Base-by-base conservation (phyloP, 1,140 invertebrate genomes). In the Euura lappo region DNA sequence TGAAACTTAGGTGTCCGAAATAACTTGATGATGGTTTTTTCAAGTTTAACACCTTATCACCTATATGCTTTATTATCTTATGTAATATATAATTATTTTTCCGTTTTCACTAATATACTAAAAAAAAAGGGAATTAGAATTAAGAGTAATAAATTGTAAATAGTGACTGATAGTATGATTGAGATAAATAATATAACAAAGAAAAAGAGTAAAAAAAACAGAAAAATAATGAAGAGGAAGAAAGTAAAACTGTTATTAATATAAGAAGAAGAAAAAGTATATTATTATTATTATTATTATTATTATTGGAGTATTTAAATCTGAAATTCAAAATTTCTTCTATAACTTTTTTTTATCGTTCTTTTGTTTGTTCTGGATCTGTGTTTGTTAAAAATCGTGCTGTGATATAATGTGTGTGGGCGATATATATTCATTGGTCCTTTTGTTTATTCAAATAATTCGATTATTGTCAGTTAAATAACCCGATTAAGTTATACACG, bases 361-460 rank as follows among this genome's bases (percentile, higher is more conserved):
- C n/a, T n/a, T n/a, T 65, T 47, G 70, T 78, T 76, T 74, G 69
- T 8, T 78, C 75, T 66, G 71, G 77, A 76, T 77, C 71, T 75
- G 79, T 76, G 77, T 81, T 81, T 82, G 77, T 82, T 83, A 78
- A 68, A 68, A 81, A 83, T 85, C 79, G 77, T 85, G 79, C 83
- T 85, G 84, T 85, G 84, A 85, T 85, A 84, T 79, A 74, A 76
- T 78, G 79, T 75, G 72, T 79, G 28, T 28, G 28, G 77, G 75
- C 76, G 74, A 28, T 28, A 28, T 28, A 71, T 69, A 71, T 66
- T 71, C 45, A 73, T 79, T 74, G 77, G 76, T 72, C 70, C 77
- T 74, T 79, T 72, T 46, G 44, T 69, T 76, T 74, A 47, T 76
- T 75, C 45, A 76, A 74, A 60, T 74, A 74, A 74, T 71, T 76